Conservation (phyloP, 2,113 vertebrate genomes). For the Pelecanoides urinatrix region DNA sequence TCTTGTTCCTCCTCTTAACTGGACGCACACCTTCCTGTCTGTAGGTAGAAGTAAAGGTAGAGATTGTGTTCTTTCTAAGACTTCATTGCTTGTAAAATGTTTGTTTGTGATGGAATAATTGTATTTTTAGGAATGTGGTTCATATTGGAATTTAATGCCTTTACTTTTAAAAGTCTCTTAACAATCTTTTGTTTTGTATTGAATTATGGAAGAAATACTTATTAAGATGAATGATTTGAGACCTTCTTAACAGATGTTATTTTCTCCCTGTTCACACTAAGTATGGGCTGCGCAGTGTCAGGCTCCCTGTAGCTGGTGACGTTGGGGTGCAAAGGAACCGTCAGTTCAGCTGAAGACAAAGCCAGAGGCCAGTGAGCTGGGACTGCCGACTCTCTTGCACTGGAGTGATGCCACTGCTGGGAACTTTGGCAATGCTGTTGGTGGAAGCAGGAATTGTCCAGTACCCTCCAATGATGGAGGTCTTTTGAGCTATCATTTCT, state of each 20-base stretch:
- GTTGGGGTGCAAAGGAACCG: rapidly evolving
- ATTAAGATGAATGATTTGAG: neutral
- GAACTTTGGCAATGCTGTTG: neutral
- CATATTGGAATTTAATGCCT: neutral
- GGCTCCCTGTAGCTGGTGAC: neutral
- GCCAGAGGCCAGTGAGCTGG: neutral
- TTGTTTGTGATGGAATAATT: neutral
- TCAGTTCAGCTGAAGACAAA: neutral
- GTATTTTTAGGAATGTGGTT: conserved; percentile 11
- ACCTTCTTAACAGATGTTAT: neutral
- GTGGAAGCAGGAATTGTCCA: neutral
- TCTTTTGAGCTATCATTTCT: neutral
- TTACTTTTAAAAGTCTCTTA: neutral
- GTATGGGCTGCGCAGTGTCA: neutral
- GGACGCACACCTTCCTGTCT: conserved; percentile 75
- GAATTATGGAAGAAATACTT: neutral
- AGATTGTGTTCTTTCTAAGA: conserved; percentile 71
- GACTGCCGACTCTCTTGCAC: neutral
- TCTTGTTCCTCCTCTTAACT: conserved; percentile 66
- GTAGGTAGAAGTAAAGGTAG: conserved; percentile 99
- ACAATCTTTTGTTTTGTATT: neutral
- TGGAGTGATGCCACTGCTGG: neutral
- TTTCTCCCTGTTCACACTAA: neutral
- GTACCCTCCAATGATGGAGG: neutral
- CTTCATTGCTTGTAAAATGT: conserved; percentile 43